Evolutionary conservation across 2,797 vertebrate species (phyloP).

Genomic region (Sebastes baramenuke): DNA sequence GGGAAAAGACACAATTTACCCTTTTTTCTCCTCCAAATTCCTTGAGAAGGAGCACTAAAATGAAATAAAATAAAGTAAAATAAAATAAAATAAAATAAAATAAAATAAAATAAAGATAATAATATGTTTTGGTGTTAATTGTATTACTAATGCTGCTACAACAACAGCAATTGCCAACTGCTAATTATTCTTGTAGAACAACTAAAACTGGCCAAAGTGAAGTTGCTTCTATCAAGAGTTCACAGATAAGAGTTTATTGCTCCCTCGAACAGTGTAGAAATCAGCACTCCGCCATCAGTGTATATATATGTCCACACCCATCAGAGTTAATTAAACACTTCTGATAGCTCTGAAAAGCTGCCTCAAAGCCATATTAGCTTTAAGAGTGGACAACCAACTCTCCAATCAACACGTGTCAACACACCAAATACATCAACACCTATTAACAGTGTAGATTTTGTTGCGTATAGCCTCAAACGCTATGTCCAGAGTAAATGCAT

Average conservation of each 20-base stretch:
- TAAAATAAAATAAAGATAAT: too few relatives aligned
- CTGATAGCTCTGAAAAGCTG: constrained; percentile 21
- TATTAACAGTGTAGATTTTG: constrained; percentile 13
- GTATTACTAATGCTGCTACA: not conserved
- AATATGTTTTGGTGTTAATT: not conserved
- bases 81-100: not conserved
- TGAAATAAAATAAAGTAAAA: too few relatives aligned
- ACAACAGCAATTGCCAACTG: not conserved
- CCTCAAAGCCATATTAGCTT: constrained; percentile 42
- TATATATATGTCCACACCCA: constrained; percentile 19
- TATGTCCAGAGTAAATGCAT: constrained; percentile 39
- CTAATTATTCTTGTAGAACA: not conserved
- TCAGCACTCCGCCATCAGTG: constrained; percentile 4
- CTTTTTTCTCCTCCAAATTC: not conserved
- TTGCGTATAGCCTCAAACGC: not conserved
- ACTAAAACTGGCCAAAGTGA: not conserved
- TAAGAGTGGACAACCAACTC: constrained; percentile 37
- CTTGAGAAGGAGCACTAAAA: not conserved
- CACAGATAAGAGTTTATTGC: not conserved
- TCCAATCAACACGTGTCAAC: constrained; percentile 51
- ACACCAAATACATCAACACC: constrained; percentile 32
- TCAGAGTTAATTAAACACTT: constrained; percentile 55
- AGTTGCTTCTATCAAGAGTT: constrained; percentile 13
- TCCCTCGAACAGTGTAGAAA: constrained; percentile 1
- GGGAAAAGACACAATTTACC: not conserved